These are phyloP conservation scores for Poicephalus gulielmi DNA, from an alignment of 2,113 vertebrate species.

Conservation along the genomic window DNA sequence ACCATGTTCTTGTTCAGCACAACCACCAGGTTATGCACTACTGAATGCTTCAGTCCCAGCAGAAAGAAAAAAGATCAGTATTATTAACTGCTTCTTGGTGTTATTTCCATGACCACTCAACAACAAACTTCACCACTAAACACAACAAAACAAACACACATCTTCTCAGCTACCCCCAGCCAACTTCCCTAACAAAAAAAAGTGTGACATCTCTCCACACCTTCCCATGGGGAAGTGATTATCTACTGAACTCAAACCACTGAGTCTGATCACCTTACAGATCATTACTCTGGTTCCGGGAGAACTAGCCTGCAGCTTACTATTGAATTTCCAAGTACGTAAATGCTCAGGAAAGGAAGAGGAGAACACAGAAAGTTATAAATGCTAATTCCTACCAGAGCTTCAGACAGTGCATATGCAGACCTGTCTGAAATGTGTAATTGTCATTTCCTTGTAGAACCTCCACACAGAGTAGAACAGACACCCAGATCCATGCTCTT, in stretches of 20 bases:
- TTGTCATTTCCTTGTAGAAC: not conserved
- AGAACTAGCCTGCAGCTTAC: not conserved
- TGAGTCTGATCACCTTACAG: not conserved
- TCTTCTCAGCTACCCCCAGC: not conserved
- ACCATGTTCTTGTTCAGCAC: not conserved
- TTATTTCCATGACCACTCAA: not conserved
- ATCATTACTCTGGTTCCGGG: not conserved
- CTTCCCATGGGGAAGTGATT: not conserved
- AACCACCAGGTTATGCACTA: not conserved
- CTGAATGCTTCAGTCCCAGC: not conserved
- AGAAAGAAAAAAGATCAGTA: not conserved
- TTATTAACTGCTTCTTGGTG: not conserved
- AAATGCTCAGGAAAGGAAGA: not conserved
- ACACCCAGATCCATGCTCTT: not conserved
- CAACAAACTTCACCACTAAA: not conserved
- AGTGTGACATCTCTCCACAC: not conserved
- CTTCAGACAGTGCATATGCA: not conserved
- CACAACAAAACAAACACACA: not conserved
- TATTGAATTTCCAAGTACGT: not conserved
- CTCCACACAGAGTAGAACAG: not conserved
- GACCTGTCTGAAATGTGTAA: not conserved
- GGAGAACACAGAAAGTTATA: not conserved
- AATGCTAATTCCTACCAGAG: not conserved
- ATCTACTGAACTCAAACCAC: not conserved
- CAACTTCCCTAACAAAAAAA: not conserved